Percentiles rank a stretch among this genome's conserved stretches.
phyloP scores from a whole-genome alignment of 2,113 vertebrate genomes.

The Phalacrocorax brasilianus region DNA sequence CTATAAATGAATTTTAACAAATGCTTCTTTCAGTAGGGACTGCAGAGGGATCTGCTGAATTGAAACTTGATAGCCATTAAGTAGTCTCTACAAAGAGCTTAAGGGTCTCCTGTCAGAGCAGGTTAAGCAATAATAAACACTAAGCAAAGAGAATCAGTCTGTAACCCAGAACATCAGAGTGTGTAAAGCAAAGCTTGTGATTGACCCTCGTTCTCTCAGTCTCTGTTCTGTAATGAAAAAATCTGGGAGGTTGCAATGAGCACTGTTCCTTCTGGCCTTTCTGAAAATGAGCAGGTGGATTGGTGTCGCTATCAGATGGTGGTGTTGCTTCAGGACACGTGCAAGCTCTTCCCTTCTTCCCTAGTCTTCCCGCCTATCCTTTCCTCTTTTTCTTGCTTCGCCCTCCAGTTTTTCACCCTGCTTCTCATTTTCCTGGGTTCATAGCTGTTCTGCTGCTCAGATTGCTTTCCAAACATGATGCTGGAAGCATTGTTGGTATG shows the following conservation, averaged over 20 bases:
- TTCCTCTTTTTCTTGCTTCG: neutral
- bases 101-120: neutral
- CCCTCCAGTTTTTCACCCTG: no score
- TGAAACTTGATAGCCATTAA: slow-evolving; percentile 2
- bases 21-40: neutral
- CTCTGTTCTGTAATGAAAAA: neutral
- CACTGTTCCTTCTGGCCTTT: neutral
- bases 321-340: neutral
- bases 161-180: neutral
- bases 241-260: neutral
- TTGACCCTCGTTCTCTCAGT: neutral
- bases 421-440: neutral
- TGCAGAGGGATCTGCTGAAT: neutral
- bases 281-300: neutral
- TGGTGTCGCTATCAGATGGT: accelerated
- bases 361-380: neutral
- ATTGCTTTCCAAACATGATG: neutral
- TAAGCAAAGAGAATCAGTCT: neutral
- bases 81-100: neutral
- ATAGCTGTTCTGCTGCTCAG: neutral
- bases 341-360: neutral
- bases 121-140: neutral
- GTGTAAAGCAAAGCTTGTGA: accelerated
- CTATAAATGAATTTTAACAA: neutral
- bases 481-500: neutral